phyloP scores from a whole-genome alignment of 2,888 invertebrate genomes.

The Macaria liturata region DNA sequence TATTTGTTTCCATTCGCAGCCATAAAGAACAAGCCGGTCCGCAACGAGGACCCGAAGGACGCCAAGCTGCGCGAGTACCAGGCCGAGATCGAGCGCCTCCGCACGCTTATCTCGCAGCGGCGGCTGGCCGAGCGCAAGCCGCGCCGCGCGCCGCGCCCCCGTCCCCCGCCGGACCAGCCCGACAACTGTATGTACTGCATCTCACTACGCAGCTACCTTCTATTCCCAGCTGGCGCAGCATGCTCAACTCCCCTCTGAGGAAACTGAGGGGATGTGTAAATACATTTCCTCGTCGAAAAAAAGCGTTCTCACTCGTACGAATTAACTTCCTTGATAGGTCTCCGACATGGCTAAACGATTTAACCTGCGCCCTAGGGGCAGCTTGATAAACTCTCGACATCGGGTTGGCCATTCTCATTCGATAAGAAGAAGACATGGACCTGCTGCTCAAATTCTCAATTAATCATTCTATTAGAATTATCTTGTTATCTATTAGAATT shows the following conservation, averaged over 20 bases:
- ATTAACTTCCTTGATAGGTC: no score
- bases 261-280: background rate
- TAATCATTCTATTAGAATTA: no score
- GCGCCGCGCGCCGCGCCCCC: conserved; percentile 13
- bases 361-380: no score
- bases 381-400: no score
- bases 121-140: conserved; percentile 50
- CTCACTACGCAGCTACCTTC: background rate
- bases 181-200: background rate
- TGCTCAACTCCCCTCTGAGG: background rate
- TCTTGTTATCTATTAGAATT: no score
- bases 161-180: background rate
- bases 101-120: conserved; percentile 72
- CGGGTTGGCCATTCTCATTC: no score
- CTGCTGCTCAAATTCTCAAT: no score
- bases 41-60: conserved; percentile 99
- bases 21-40: conserved; percentile 98
- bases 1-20: conserved; percentile 69
- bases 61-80: conserved; percentile 97
- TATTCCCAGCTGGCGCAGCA: background rate
- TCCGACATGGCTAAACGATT: no score
- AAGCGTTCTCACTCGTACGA: background rate
- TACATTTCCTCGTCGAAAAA: background rate
- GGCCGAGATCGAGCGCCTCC: conserved; percentile 93
- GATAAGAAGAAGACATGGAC: no score